Conservation (phyloP, 2,888 invertebrate genomes). For the Lasioglossum vierecki region DNA sequence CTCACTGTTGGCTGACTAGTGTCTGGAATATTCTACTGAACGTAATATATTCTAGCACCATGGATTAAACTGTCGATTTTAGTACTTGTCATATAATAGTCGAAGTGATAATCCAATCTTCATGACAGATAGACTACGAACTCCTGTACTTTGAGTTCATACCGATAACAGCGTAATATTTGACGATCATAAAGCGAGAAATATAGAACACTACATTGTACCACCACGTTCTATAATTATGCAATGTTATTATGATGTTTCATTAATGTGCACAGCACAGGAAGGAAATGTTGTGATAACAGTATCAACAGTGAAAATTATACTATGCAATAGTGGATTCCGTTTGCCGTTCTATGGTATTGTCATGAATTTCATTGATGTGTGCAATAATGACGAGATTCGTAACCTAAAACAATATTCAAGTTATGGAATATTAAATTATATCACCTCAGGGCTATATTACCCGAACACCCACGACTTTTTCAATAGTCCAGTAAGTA, state of each 20-base stretch:
- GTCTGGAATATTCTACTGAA: background rate
- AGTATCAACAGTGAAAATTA: background rate
- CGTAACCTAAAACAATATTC: background rate
- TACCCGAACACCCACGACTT: background rate
- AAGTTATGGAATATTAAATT: background rate
- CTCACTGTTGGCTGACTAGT: background rate
- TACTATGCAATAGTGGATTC: too few relatives aligned
- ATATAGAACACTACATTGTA: background rate
- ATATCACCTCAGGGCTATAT: background rate
- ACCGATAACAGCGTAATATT: background rate
- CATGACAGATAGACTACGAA: background rate
- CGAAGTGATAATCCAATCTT: background rate
- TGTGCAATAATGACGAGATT: background rate
- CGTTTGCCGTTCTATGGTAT: background rate
- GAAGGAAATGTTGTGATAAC: background rate
- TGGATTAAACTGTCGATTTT: background rate
- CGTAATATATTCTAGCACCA: background rate
- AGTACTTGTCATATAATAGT: background rate
- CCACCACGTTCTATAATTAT: background rate
- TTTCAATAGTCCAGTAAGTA: background rate
- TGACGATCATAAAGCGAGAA: background rate
- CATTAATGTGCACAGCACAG: background rate
- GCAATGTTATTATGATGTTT: background rate
- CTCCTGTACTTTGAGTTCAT: background rate
- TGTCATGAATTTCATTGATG: background rate